Evolutionary conservation across 2,113 vertebrate species (phyloP), one percentile per base, ranked within the genome.

Genomic region (Dendropsophus ebraccatus): DNA sequence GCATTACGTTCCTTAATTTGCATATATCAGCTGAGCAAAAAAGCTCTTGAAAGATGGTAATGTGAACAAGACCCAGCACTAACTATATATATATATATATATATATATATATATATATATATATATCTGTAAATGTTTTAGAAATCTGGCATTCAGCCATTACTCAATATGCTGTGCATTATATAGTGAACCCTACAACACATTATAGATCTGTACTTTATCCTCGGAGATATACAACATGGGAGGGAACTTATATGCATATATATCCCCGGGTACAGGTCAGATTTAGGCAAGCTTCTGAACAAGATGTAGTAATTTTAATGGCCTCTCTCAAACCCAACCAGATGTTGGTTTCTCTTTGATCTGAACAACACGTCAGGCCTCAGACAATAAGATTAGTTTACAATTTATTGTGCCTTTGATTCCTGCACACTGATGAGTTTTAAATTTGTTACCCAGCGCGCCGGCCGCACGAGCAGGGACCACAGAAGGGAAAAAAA

Each of bases 331-430:
- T 56, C 56, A 72, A 81, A 49, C 54, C 67, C 74, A 54, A 93
- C 95, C 95, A 95, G 95, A 95, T 95, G 95, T 95, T 93, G 92
- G 90, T 90, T 91, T 90, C 89, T 92, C 94, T 95, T 95, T 95
- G 95, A 95, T 95, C 95, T 95, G 92, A 94, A 95, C 93, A 95
- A 95, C 94, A 95, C 93, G 94, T 95, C 93, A 93, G 92, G 91
- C 92, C 92, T 93, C 91, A 95, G 95, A 95, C 95, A 95, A 95
- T 95, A 95, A 95, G 95, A 95, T 95, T 95, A 94, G 94, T 95
- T 95, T 95, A 93, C 94, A 95, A 95, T 95, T 95, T 95, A 95
- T 95, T 95, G 94, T 93, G 93, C 94, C 95, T 95, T 95, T 95
- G 95, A 94, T 95, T 95, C 93, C 91, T 92, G 88, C 91, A 93